Conservation (phyloP, 2,797 vertebrate species). For the Aphelocoma californica region DNA sequence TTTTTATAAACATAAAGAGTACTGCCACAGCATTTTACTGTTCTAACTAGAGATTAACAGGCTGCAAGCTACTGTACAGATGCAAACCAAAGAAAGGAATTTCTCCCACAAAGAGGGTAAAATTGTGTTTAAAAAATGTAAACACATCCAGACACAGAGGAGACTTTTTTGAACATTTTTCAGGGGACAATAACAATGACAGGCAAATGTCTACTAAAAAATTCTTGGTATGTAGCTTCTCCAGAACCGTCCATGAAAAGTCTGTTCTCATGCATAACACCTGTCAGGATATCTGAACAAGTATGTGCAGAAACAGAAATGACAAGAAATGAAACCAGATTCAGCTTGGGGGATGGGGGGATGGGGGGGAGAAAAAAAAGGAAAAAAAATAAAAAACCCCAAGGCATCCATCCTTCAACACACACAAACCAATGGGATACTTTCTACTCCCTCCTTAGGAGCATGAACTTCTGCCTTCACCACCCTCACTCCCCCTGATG, state of each 20-base stretch:
- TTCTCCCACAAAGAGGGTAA: neutral
- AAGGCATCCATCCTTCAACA: neutral
- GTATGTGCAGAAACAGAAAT: neutral
- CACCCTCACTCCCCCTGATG: neutral
- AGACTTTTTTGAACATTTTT: neutral
- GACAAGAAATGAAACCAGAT: neutral
- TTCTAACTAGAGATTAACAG: neutral
- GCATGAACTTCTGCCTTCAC: neutral
- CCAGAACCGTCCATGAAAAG: neutral
- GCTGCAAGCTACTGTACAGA: neutral
- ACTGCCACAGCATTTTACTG: neutral
- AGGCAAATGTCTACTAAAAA: neutral
- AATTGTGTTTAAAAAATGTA: neutral
- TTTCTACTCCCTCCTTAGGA: neutral
- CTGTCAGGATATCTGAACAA: neutral
- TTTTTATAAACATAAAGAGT: neutral
- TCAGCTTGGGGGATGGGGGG: neutral
- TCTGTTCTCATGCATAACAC: neutral
- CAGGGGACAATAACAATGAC: neutral
- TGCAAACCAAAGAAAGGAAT: neutral
- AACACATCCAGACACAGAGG: neutral
- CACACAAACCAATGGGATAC: neutral
- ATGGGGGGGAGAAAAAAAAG: neutral
- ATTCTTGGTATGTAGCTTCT: neutral
- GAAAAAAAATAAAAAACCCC: rapidly evolving